phyloP scores from a whole-genome alignment of 2,888 invertebrate genomes.

The Drosophila peninsularis region DNA sequence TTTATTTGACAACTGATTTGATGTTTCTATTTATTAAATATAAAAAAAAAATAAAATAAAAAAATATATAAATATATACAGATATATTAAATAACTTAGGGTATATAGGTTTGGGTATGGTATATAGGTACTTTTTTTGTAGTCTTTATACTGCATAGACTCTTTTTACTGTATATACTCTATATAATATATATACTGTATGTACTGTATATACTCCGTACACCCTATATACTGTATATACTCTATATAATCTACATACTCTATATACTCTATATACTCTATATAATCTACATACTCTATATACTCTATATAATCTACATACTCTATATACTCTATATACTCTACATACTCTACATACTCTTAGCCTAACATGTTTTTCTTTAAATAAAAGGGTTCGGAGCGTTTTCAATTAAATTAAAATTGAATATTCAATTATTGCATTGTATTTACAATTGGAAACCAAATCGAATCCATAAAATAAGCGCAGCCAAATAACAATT shows the following conservation, averaged over 20 bases:
- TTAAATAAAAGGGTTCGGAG: constrained; percentile 2
- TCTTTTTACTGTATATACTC: too few species aligned
- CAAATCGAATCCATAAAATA: constrained; percentile 46
- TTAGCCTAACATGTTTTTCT: neutral
- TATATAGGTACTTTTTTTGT: too few species aligned
- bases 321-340: too few species aligned
- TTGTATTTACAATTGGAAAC: constrained; percentile 45
- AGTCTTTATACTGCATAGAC: too few species aligned
- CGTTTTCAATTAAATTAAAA: constrained; percentile 35
- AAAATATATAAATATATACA: too few species aligned
- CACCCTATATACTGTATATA: neutral
- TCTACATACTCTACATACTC: neutral
- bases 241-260: neutral
- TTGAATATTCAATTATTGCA: constrained; percentile 51
- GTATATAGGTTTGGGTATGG: too few species aligned
- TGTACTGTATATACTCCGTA: too few species aligned
- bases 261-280: neutral
- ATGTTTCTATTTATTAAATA: too few species aligned
- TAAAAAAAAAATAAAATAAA: too few species aligned
- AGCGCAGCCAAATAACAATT: constrained; percentile 30
- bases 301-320: neutral
- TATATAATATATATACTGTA: too few species aligned
- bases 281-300: neutral
- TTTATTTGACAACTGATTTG: too few species aligned
- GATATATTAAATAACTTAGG: too few species aligned